Conservation (phyloP, 2,888 invertebrate species). For the Yponomeuta evonymella region DNA sequence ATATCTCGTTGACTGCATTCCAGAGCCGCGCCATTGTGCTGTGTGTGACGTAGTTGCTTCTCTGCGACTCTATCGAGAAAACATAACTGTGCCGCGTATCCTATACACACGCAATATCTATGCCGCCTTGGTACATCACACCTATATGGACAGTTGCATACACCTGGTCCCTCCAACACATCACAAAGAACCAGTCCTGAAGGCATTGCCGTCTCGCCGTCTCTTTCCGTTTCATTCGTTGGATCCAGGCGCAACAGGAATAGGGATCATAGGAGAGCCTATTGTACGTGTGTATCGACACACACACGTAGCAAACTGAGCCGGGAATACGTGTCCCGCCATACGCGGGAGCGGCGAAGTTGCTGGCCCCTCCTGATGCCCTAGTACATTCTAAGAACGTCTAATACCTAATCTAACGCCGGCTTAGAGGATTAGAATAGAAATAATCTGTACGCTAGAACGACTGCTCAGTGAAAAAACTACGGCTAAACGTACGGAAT, state of each 20-base stretch:
- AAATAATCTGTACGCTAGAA: not conserved
- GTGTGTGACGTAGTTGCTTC: not conserved
- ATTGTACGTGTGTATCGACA: slow-evolving; percentile 32
- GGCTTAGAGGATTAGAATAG: slow-evolving; percentile 2
- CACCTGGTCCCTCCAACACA: slow-evolving; percentile 11
- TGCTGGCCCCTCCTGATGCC: slow-evolving; percentile 49
- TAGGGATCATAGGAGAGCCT: slow-evolving; percentile 57
- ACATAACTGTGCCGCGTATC: not conserved
- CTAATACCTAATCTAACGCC: slow-evolving; percentile 54
- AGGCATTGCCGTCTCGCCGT: slow-evolving; percentile 28
- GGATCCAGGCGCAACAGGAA: slow-evolving; percentile 40
- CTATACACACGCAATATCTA: not conserved
- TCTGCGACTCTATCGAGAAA: not conserved
- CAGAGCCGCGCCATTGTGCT: not conserved
- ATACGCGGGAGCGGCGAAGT: slow-evolving; percentile 53
- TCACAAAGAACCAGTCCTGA: not conserved
- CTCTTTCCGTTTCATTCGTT: slow-evolving; percentile 31
- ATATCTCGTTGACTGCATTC: slow-evolving; percentile 2
- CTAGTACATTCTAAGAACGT: slow-evolving; percentile 75
- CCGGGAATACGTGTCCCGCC: slow-evolving; percentile 39
- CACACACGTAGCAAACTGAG: slow-evolving; percentile 40
- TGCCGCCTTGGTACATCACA: slow-evolving; percentile 4
- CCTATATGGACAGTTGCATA: slow-evolving; percentile 11
- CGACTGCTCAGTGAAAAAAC: slow-evolving; percentile 8
- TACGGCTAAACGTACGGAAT: not conserved